Base-by-base conservation (phyloP, 2,113 vertebrate genomes). In the Rhipidura dahli region DNA sequence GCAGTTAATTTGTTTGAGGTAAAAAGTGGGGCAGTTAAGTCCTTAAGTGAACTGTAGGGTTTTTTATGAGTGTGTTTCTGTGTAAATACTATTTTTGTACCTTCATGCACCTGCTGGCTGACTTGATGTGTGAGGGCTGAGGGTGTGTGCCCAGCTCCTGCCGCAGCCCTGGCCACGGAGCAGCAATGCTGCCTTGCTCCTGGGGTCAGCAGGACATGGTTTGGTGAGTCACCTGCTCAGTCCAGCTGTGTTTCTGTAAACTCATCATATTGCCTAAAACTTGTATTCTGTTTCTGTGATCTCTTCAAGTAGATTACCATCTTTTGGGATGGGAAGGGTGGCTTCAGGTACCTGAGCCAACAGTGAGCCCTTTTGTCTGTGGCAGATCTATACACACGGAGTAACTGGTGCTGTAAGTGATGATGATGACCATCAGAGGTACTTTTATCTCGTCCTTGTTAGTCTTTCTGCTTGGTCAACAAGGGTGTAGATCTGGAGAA, bases 241-340 rank as follows among this genome's bases (percentile, higher is more conserved):
- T 28, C 23, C 40, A 7, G 23, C 1, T 30, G 33, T 31, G 39
- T 28, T 63, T 35, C 42, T 73, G 7, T 19, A 44, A 66, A 57
- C 30, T 82, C 47, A 19, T 15, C 5, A 7, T 2, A 0, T 44
- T 60, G 84, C 39, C 15, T n/a, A 21, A 50, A 93, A 42, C 11
- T 63, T 4, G 1, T 59, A 2, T 76, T 15, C 28, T 2, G 0
- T 45, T 1, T 63, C 21, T 50, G 56, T 50, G 21, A 19, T 71
- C 23, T 84, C 39, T 75, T 63, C 2, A 10, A 50, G n/a, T 21
- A 1, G 64, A 37, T 72, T 31, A 1, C 53, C 35, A 8, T 24
- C 33, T 39, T 60, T 51, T 6, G 21, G 17, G 27, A 18, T 82
- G 47, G 50, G 71, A 50, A 33, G 44, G 44, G 11, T 81, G 40